Evolutionary conservation across 2,888 invertebrate species (phyloP).

Genomic region (Pomacea canaliculata): DNA sequence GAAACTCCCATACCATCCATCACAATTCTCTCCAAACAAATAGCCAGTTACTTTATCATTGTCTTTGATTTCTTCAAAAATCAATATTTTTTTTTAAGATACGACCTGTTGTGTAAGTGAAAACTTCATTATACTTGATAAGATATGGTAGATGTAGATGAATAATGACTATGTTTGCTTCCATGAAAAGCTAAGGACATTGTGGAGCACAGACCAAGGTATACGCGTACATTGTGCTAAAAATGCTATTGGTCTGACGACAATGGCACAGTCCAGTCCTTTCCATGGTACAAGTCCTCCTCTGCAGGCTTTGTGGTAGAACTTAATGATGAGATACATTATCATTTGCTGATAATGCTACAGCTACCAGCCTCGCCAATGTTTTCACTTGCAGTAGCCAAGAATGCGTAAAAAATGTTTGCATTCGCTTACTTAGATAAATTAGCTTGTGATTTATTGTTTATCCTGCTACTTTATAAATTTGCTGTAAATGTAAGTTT

Average conservation of each 20-base stretch:
- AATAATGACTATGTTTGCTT: no score
- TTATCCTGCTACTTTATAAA: no score
- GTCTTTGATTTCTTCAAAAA: no score
- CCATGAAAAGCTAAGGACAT: slow-evolving; percentile 27
- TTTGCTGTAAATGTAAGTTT: no score
- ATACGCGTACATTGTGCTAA: slow-evolving; percentile 42
- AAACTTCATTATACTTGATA: no score
- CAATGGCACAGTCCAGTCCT: slow-evolving; percentile 37
- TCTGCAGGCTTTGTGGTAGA: slow-evolving; percentile 40
- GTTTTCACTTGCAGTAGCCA: slow-evolving; percentile 33
- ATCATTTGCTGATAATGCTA: slow-evolving; percentile 30
- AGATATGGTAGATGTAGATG: no score
- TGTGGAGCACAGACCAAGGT: slow-evolving; percentile 30
- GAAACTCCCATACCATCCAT: no score
- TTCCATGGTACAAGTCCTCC: slow-evolving; percentile 45
- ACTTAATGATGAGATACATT: slow-evolving; percentile 31
- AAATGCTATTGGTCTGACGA: slow-evolving; percentile 38
- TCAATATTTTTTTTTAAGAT: no score
- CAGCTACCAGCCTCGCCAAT: slow-evolving; percentile 34
- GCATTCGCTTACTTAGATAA: neutral
- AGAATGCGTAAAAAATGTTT: slow-evolving; percentile 34
- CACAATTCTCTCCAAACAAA: no score
- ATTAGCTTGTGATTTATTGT: no score
- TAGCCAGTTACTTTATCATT: no score
- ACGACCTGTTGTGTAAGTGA: no score